Percentiles rank a stretch among this genome's conserved stretches.
phyloP scores from a whole-genome alignment of 2,888 invertebrate genomes.

The Agrotis exclamationis region DNA sequence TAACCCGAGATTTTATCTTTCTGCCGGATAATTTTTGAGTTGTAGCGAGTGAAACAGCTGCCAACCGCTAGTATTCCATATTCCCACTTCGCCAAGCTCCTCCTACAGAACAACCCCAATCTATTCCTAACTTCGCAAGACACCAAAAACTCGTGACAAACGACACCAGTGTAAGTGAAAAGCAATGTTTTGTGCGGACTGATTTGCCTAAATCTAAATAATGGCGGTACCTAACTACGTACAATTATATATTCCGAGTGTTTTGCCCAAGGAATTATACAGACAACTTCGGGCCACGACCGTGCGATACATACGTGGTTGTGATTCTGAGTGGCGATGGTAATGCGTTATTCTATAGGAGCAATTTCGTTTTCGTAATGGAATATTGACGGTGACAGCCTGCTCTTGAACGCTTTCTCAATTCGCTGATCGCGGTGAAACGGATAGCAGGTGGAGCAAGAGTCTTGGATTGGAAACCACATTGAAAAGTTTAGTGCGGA shows the following conservation, averaged over 20 bases:
- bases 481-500: too few species aligned
- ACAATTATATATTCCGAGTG: slow-evolving; percentile 82
- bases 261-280: slow-evolving; percentile 81
- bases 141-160: slow-evolving; percentile 86
- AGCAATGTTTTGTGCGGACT: slow-evolving; percentile 85
- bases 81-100: slow-evolving; percentile 21
- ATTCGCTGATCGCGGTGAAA: too few species aligned
- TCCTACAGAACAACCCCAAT: slow-evolving; percentile 38
- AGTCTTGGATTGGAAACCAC: too few species aligned
- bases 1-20: too few species aligned
- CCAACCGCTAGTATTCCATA: neutral
- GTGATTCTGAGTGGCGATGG: slow-evolving; percentile 26
- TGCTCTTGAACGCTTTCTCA: too few species aligned
- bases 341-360: too few species aligned
- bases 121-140: slow-evolving; percentile 65
- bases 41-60: too few species aligned
- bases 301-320: slow-evolving; percentile 53
- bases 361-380: too few species aligned
- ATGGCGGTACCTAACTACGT: slow-evolving; percentile 77
- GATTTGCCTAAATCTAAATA: slow-evolving; percentile 90
- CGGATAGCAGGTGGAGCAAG: too few species aligned
- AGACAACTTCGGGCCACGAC: slow-evolving; percentile 67
- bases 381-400: too few species aligned
- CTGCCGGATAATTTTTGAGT: too few species aligned
- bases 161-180: slow-evolving; percentile 86